A percentile compares a stretch with the other conserved stretches of the same genome.
Evolutionary conservation across 2,888 invertebrate species (phyloP).

Genomic region (Biston betularia): DNA sequence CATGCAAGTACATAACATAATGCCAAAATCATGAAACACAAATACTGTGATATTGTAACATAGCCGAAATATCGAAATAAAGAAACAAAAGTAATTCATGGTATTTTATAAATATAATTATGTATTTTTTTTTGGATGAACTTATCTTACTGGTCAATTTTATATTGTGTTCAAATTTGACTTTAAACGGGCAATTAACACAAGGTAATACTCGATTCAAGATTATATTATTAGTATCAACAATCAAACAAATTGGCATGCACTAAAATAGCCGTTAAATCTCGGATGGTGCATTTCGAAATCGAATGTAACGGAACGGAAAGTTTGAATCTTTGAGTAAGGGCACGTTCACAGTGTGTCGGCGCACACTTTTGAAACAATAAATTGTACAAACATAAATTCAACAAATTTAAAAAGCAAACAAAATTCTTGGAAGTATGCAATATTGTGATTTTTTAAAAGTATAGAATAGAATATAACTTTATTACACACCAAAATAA

Average conservation of each 20-base stretch:
- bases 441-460: too few species aligned
- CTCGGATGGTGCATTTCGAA: constrained; percentile 25
- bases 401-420: too few species aligned
- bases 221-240: constrained; percentile 32
- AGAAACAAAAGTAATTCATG: too few species aligned
- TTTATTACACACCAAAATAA: too few species aligned
- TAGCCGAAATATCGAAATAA: too few species aligned
- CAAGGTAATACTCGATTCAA: constrained; percentile 24
- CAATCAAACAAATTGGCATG: constrained; percentile 36
- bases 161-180: not conserved
- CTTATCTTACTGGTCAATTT: not conserved
- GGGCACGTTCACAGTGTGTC: constrained; percentile 4
- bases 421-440: too few species aligned
- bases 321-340: constrained; percentile 3
- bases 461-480: too few species aligned
- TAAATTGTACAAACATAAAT: too few species aligned
- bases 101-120: not conserved
- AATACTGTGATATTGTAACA: too few species aligned
- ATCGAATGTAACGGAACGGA: constrained; percentile 22
- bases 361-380: not conserved
- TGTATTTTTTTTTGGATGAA: not conserved
- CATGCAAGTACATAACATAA: too few species aligned
- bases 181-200: constrained; percentile 29
- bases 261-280: constrained; percentile 30
- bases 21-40: too few species aligned